Base-by-base conservation (phyloP, 2,888 invertebrate species). In the Bursaphelenchus okinawaensis region DNA sequence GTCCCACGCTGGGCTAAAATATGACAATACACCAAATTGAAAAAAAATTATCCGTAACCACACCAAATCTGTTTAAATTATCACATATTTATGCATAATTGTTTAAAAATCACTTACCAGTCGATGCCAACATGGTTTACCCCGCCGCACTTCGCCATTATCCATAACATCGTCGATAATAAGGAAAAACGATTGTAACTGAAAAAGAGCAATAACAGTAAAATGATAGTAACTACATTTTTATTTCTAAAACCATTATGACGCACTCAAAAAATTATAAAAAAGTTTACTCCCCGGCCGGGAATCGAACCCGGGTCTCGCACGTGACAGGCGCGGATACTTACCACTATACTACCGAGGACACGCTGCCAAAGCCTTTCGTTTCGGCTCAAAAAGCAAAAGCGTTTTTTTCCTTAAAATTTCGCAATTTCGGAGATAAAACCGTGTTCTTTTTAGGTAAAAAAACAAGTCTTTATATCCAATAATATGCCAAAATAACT, bases 101-200 rank as follows among this genome's bases (percentile, higher is more conserved):
- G n/a, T n/a, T n/a, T n/a, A n/a, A n/a, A n/a, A n/a, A n/a, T n/a
- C n/a, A 40, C 40, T 40, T 40, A 83, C 84, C 77, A 78, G 76
- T 72, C 87, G 87, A 85, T 93, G 90, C 98, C 98, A 99, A 84
- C 94, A 93, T 0, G 89, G 89, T 67, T 89, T 88, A 1, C 93
- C 93, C 66, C 96, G 88, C 28, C 98, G 87, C 64, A 88, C 89
- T 71, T 88, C 86, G 0, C 91, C 89, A 22, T 87, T 86, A 83
- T 96, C 95, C 89, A 94, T 91, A 24, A 98, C 88, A 83, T 98
- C 98, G 84, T 93, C 94, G 23, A 88, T 84, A 1, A 96, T 87
- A 28, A 96, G 84, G 76, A 92, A 90, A 82, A 89, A 90, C 9
- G 90, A 89, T 86, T 95, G 94, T 62, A 75, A 27, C 69, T 69